A percentile compares a stretch with the other conserved stretches of the same genome.
Evolutionary conservation across 2,113 vertebrate species (phyloP).

Genomic region (Narcine bancroftii): DNA sequence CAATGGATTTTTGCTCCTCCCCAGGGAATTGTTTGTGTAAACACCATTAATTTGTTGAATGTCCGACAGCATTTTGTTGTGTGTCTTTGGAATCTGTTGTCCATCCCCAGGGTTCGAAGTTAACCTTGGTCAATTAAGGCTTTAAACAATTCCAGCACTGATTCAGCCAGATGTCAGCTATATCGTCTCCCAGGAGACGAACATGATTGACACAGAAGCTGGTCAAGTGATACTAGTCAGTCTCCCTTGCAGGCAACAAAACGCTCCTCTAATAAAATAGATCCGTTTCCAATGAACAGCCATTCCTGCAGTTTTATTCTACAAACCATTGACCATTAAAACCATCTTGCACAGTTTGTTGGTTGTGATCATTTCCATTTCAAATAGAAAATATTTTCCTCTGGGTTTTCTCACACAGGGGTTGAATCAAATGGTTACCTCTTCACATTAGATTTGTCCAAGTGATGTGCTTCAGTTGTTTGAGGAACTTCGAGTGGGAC

Average conservation of each 20-base stretch:
- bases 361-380: neutral
- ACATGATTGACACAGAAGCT: neutral
- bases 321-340: neutral
- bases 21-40: neutral
- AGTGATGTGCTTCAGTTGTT: neutral
- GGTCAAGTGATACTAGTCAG: neutral
- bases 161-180: constrained; percentile 20
- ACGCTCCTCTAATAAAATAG: neutral
- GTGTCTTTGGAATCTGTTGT: constrained; percentile 32
- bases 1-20: neutral
- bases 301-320: neutral
- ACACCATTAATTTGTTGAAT: constrained; percentile 9
- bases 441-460: no score
- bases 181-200: neutral
- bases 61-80: constrained; percentile 2
- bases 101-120: constrained; percentile 23
- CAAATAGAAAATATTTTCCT: no score
- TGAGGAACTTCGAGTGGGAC: neutral
- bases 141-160: neutral
- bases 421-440: neutral
- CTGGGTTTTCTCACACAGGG: neutral
- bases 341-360: neutral
- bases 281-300: neutral
- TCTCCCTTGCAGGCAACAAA: neutral
- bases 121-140: constrained; percentile 32